Conservation (phyloP, 2,888 invertebrate genomes). For the Parnassius mnemosyne region DNA sequence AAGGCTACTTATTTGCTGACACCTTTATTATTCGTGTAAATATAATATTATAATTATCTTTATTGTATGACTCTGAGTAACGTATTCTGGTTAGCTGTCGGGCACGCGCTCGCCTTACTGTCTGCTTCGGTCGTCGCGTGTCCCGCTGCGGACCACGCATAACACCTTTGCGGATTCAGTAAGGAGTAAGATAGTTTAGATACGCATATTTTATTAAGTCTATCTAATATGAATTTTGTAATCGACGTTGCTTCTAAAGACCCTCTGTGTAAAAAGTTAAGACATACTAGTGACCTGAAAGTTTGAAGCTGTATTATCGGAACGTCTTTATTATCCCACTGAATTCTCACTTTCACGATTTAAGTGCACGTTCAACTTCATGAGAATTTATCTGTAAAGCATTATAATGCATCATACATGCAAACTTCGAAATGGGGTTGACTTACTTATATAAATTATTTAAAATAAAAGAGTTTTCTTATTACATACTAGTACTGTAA, state of each 20-base stretch:
- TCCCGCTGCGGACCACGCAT: constrained; percentile 8
- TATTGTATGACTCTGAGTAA: constrained; percentile 70
- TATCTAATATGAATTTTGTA: constrained; percentile 79
- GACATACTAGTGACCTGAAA: constrained; percentile 81
- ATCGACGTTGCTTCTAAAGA: constrained; percentile 79
- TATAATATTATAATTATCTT: constrained; percentile 76
- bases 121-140: constrained; percentile 32
- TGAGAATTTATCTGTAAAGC: constrained; percentile 64
- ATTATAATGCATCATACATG: constrained; percentile 33
- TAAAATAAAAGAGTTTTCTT: constrained; percentile 71
- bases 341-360: constrained; percentile 77
- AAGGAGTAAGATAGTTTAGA: constrained; percentile 71
- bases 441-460: constrained; percentile 78
- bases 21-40: constrained; percentile 78
- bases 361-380: constrained; percentile 71
- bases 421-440: constrained; percentile 73
- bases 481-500: constrained; percentile 72
- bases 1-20: constrained; percentile 77
- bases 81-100: constrained; percentile 44
- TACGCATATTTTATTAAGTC: constrained; percentile 80
- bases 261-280: constrained; percentile 78
- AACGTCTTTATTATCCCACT: constrained; percentile 72
- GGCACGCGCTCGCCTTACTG: constrained; percentile 29
- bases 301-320: constrained; percentile 73
- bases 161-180: constrained; percentile 40